Percentiles rank a stretch among this genome's conserved stretches.
Evolutionary conservation across 1,140 invertebrate species (phyloP).

Genomic region (Calliphora vicina): DNA sequence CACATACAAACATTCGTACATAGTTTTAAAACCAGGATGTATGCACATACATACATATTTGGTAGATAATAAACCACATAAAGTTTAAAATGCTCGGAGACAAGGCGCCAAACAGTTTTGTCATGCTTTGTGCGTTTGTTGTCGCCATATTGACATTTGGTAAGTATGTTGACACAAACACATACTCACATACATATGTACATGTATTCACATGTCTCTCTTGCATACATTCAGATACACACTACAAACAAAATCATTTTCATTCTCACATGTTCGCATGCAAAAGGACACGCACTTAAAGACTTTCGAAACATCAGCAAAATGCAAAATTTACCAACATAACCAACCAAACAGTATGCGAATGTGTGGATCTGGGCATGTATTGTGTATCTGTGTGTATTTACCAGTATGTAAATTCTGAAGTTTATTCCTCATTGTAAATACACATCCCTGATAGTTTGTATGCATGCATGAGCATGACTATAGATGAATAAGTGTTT

Average conservation of each 20-base stretch:
- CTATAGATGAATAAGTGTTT: neutral
- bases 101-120: constrained; percentile 14
- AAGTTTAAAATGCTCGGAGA: constrained; percentile 9
- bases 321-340: constrained; percentile 10
- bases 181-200: neutral
- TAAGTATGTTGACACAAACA: constrained; percentile 8
- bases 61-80: constrained; percentile 5
- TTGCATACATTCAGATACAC: neutral
- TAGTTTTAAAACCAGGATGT: neutral
- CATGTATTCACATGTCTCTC: neutral
- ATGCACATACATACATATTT: neutral
- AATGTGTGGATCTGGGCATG: neutral
- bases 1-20: neutral
- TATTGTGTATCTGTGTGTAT: neutral
- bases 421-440: neutral
- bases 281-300: constrained; percentile 12
- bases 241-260: constrained; percentile 7
- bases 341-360: neutral
- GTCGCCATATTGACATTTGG: constrained; percentile 8
- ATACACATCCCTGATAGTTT: neutral
- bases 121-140: constrained; percentile 22
- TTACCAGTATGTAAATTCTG: neutral
- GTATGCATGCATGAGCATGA: neutral
- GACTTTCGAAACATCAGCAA: constrained; percentile 8
- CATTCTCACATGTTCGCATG: neutral